Percentiles rank a stretch among this genome's conserved stretches.
Conservation (phyloP, 1,140 invertebrate genomes). For the Neodiprion lecontei region DNA sequence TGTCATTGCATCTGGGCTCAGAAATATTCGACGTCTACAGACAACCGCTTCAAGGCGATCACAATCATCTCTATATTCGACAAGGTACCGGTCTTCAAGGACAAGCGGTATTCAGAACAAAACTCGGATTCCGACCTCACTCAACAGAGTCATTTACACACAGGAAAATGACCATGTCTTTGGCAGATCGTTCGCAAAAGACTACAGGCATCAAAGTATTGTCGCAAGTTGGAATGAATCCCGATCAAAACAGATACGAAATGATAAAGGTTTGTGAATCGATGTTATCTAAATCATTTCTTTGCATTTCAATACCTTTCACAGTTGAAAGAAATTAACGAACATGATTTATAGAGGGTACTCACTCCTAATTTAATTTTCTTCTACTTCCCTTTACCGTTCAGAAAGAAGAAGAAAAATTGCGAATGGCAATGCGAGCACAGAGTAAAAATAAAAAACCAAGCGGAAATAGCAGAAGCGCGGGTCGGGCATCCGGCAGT, state of each 20-base stretch:
- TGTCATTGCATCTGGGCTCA: conserved; percentile 95
- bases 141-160: conserved; percentile 99
- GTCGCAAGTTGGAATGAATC: conserved; percentile 92
- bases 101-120: conserved; percentile 95
- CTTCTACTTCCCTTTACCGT: conserved; percentile 3
- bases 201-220: conserved; percentile 96
- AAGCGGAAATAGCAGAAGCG: conserved; percentile 66
- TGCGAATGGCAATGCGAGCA: conserved; percentile 83
- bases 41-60: conserved; percentile 80
- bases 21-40: conserved; percentile 99
- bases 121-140: conserved; percentile 95
- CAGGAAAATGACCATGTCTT: conserved; percentile 96
- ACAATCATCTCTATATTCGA: conserved; percentile 86
- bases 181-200: conserved; percentile 97
- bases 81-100: conserved; percentile 98
- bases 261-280: conserved; percentile 79
- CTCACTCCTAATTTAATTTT: conserved; percentile 14
- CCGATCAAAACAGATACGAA: conserved; percentile 88
- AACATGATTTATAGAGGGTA: neutral
- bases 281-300: conserved; percentile 9
- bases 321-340: conserved; percentile 8
- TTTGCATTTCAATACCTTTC: conserved; percentile 13
- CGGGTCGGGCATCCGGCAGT: conserved; percentile 65
- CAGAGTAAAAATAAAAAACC: conserved; percentile 72
- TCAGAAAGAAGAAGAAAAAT: conserved; percentile 93